Evolutionary conservation across 2,797 vertebrate species (phyloP), one percentile per base, ranked within the genome.

Genomic region (Sebastes vulpes): DNA sequence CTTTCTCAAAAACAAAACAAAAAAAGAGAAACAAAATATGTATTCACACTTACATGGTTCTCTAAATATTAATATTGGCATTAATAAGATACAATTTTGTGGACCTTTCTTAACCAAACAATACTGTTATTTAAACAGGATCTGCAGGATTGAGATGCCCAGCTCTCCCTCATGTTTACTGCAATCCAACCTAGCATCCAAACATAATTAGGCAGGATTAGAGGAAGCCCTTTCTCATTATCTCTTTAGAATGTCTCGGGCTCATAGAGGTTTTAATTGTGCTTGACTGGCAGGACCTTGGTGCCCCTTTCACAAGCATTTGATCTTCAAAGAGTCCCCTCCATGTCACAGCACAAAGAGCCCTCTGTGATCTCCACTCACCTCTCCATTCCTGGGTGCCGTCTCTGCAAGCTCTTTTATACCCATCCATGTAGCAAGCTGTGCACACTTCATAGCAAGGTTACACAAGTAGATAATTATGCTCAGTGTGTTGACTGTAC

Each of bases 201-300:
- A 89, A 94, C 83, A 92, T 93, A 93, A 95, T 95, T 89, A 94
- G 72, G 63, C 50, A 68, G 92, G 91, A 95, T 95, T 93, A 94
- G 83, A 94, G 82, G 71, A 90, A 90, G 85, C 81, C 76, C 79
- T 71, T 82, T 91, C 89, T 92, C 86, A 92, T 96, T 94, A 94
- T 94, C 93, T 88, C 90, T 92, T 91, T 80, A 91, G 87, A 90
- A 84, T 81, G 81, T 91, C 86, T 89, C 61, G 21, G 75, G 82
- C 90, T 92, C 81, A 72, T 59, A 75, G 82, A 88, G 91, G 86
- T 94, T 95, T 95, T 95, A 94, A 95, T 95, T 95, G 92, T 81
- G 72, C 72, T 92, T 89, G 85, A 93, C 88, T 89, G 89, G 89
- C 87, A 90, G 89, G 86, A 72, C 83, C 89, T 83, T 28, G 11